These are phyloP conservation scores for Labeo calbasu DNA, from an alignment of 2,797 vertebrate species.

Conservation along the genomic window DNA sequence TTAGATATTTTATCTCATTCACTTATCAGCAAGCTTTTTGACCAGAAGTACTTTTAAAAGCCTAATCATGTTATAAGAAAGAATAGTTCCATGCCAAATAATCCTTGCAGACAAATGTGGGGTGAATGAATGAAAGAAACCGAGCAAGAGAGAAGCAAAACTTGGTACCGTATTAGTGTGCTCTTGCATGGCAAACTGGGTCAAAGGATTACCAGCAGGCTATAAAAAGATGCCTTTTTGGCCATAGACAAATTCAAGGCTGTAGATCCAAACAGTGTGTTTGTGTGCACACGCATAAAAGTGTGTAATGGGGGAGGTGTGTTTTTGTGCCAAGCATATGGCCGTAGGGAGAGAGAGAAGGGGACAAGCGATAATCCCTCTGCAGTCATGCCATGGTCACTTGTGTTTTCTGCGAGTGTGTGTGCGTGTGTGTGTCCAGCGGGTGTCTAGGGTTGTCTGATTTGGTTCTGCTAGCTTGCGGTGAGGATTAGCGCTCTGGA, in stretches of 20 bases:
- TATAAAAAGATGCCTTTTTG: constrained; percentile 73
- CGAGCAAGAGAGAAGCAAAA: constrained; percentile 10
- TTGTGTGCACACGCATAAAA: constrained; percentile 45
- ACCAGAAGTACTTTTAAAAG: neutral
- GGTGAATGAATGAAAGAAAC: constrained; percentile 41
- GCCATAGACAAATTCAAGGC: constrained; percentile 55
- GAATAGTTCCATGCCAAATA: constrained; percentile 42
- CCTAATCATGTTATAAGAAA: constrained; percentile 15
- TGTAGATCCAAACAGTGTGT: constrained; percentile 57
- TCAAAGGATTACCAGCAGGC: constrained; percentile 70
- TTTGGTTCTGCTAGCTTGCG: constrained; percentile 56
- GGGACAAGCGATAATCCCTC: constrained; percentile 72
- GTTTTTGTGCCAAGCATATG: constrained; percentile 76
- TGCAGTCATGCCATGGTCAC: constrained; percentile 53
- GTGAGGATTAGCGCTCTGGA: constrained; percentile 52
- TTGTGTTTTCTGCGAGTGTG: constrained; percentile 43
- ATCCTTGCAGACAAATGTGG: constrained; percentile 38
- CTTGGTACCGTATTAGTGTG: constrained; percentile 50
- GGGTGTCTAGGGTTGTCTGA: constrained; percentile 46
- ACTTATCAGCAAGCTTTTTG: neutral
- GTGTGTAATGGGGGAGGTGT: constrained; percentile 56
- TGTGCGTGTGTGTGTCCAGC: constrained; percentile 39
- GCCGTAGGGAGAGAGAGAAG: constrained; percentile 68
- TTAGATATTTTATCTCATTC: neutral
- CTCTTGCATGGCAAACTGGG: constrained; percentile 65